Evolutionary conservation across 2,113 vertebrate genomes (phyloP).

Genomic region (Mesoclemmys tuberculata): DNA sequence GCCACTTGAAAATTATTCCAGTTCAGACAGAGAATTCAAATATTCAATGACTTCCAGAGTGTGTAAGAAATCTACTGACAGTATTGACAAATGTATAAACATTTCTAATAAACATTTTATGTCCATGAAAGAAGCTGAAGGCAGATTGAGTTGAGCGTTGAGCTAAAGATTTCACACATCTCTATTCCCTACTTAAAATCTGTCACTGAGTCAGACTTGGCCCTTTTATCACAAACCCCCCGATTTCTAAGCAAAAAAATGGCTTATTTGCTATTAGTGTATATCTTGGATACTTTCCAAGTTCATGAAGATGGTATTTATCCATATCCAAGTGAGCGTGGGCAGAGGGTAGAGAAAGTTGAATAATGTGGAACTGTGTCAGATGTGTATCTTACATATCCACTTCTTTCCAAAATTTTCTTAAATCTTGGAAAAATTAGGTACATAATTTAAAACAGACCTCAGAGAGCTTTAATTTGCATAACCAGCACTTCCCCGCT

Average conservation of each 20-base stretch:
- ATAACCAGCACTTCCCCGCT: not conserved
- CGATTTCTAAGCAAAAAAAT: not conserved
- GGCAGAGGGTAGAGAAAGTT: not conserved
- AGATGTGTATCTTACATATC: not conserved
- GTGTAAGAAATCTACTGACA: slow-evolving; percentile 19
- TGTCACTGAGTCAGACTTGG: not conserved
- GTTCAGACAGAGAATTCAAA: not conserved
- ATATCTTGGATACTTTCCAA: not conserved
- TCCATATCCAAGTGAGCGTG: not conserved
- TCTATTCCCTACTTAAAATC: not conserved
- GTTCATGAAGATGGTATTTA: not conserved
- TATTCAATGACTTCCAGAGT: slow-evolving; percentile 43
- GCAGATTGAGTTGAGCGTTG: not conserved
- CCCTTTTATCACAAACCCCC: not conserved
- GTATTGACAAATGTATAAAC: slow-evolving; percentile 27
- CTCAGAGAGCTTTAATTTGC: not conserved
- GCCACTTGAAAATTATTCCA: not conserved
- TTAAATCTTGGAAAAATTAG: slow-evolving; percentile 38
- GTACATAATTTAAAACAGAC: not conserved
- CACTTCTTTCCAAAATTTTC: not conserved
- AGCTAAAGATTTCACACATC: not conserved
- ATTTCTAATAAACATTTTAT: not conserved
- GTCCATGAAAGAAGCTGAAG: not conserved
- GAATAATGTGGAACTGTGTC: not conserved
- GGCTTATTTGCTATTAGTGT: not conserved